A percentile compares a stretch with the other conserved stretches of the same genome.
phyloP scores from a whole-genome alignment of 1,140 invertebrate genomes.

The Babylonia areolata region DNA sequence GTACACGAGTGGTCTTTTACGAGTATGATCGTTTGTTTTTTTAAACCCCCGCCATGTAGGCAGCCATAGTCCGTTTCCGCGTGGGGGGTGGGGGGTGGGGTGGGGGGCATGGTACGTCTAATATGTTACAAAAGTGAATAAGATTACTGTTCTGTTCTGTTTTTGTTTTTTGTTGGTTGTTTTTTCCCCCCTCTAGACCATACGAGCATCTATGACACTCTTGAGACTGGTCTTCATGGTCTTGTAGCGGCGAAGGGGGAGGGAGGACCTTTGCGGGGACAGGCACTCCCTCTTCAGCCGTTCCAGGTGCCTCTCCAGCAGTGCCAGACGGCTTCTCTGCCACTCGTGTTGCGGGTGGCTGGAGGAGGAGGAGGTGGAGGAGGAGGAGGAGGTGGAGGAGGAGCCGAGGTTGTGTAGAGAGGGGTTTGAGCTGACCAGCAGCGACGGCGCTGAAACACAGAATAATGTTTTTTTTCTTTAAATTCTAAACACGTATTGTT shows the following conservation, averaged over 20 bases:
- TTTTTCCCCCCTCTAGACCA: slow-evolving; percentile 4
- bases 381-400: not conserved
- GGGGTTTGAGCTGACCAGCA: not conserved
- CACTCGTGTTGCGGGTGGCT: not conserved
- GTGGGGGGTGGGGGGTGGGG: too few species aligned
- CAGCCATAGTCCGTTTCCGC: too few species aligned
- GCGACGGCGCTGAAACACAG: not conserved
- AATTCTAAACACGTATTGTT: too few species aligned
- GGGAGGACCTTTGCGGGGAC: not conserved
- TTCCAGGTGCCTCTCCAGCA: slow-evolving; percentile 14
- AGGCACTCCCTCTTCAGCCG: slow-evolving; percentile 4
- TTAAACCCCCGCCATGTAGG: too few species aligned
- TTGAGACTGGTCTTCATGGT: slow-evolving; percentile 23
- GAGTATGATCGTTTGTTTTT: too few species aligned
- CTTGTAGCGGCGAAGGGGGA: not conserved
- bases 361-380: not conserved
- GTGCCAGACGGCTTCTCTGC: slow-evolving; percentile 18
- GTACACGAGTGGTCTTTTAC: too few species aligned
- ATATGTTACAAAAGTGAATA: too few species aligned
- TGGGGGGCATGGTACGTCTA: too few species aligned
- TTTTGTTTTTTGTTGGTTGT: too few species aligned
- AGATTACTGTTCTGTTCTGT: too few species aligned
- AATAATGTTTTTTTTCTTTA: too few species aligned
- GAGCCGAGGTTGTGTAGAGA: not conserved
- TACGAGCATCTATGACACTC: not conserved